Base-by-base conservation (phyloP, 2,797 vertebrate species). In the Aythya fuligula region DNA sequence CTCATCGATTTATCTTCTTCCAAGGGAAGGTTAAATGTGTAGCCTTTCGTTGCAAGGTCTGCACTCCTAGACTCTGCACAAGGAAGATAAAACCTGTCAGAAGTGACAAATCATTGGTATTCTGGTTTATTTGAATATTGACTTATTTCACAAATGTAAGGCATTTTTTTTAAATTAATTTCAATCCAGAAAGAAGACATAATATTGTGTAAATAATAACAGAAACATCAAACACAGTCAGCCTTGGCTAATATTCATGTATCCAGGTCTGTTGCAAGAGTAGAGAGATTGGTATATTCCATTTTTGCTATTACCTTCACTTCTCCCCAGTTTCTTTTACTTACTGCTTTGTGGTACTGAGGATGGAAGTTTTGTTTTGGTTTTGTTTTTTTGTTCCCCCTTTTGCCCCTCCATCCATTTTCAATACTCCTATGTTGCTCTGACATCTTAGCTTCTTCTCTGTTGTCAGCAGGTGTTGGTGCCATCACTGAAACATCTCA, bases 1-100 rank as follows among this genome's bases (percentile, higher is more conserved):
- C 60, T 67, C 56, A 43, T 34, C 14, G 2, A 66, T 85, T 74
- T 79, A 41, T 91, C 53, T 77, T 90, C n/a, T 56, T 90, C 39
- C 71, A 60, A 87, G 39, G 60, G 80, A 82, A 91, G 30, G 69
- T 94, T 91, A 91, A 92, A 78, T 6, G 0, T 51, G 11, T 47
- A 86, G 51, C 28, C 41, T 67, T 89, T 70, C 27, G 6, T 39
- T 38, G 67, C 41, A 71, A 34, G 5, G n/a, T 39, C 28, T 84
- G 60, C 61, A 25, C 10, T 71, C 15, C 67, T 53, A 61, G 24
- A 19, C 27, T 71, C 65, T 94, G 94, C 80, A 69, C 16, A 60
- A 51, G n/a, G 38, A 93, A 96, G 82, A 82, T 90, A 93, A 94
- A 92, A 20, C 4, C 11, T 49, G 22, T 75, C 76, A 81, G 56